Conservation (phyloP, 2,113 vertebrate species). For the Notarius lentiginosus region DNA sequence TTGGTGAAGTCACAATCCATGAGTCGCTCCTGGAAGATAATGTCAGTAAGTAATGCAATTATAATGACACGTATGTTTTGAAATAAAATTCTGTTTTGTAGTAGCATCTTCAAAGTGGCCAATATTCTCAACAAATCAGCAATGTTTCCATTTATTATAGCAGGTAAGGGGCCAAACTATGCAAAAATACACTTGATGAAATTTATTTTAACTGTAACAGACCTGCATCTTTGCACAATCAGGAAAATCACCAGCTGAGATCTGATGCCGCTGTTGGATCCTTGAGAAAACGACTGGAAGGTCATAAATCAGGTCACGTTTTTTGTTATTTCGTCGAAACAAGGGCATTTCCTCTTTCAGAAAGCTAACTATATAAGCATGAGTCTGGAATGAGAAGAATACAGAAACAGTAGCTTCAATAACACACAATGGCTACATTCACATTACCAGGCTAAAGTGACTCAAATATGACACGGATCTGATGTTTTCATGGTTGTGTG, state of each 20-base stretch:
- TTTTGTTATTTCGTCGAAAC: conserved; percentile 89
- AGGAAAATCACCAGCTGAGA: conserved; percentile 88
- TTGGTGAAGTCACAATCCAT: conserved; percentile 86
- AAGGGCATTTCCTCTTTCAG: conserved; percentile 92
- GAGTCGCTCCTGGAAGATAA: conserved; percentile 77
- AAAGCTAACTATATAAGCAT: conserved; percentile 87
- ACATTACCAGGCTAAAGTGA: too few relatives aligned
- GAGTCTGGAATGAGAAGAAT: conserved; percentile 72
- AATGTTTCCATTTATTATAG: neutral
- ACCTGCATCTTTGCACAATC: conserved; percentile 93
- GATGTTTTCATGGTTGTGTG: too few relatives aligned
- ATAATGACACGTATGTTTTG: neutral
- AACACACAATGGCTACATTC: neutral
- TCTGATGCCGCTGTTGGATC: conserved; percentile 88
- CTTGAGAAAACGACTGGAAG: conserved; percentile 85
- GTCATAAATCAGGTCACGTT: conserved; percentile 87
- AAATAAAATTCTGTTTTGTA: neutral
- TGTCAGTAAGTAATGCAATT: neutral
- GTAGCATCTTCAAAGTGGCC: neutral
- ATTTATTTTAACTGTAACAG: conserved; percentile 7
- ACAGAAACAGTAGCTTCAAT: neutral
- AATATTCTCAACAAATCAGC: neutral
- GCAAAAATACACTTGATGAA: neutral
- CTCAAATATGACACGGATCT: too few relatives aligned
- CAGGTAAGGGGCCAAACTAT: neutral